Percentiles rank a stretch among this genome's conserved stretches.
Evolutionary conservation across 2,888 invertebrate species (phyloP).

Genomic region (Nemotelus nigrinus): DNA sequence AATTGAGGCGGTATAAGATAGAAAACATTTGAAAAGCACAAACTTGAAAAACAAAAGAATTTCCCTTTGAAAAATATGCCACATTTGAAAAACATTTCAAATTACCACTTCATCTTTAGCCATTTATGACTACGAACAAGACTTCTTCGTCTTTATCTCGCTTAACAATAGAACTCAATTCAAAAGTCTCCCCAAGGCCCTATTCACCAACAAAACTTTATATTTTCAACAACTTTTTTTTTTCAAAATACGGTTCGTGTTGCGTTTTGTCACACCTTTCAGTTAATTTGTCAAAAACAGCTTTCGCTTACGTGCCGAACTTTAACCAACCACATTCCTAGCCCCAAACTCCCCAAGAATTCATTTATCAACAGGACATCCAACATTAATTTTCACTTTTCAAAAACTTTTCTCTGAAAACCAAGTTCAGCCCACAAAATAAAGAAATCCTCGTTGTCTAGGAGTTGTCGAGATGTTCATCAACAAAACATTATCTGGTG

Average conservation of each 20-base stretch:
- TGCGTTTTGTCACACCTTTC: conserved; percentile 38
- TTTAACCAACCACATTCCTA: conserved; percentile 14
- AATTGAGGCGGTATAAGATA: no score
- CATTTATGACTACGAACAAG: not conserved
- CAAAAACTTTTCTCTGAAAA: conserved; percentile 35
- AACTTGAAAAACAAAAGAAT: no score
- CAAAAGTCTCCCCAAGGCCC: conserved; percentile 15
- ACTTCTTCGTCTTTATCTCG: not conserved
- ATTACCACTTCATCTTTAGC: not conserved
- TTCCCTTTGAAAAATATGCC: no score
- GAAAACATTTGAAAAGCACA: no score
- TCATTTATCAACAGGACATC: conserved; percentile 42
- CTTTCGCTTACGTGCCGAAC: not conserved
- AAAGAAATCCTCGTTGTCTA: conserved; percentile 48
- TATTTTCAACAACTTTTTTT: conserved; percentile 16
- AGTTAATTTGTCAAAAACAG: conserved; percentile 42
- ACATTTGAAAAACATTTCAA: no score
- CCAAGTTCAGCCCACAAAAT: conserved; percentile 42
- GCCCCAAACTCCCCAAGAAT: conserved; percentile 22
- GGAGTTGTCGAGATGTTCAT: conserved; percentile 46
- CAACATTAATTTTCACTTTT: conserved; percentile 42
- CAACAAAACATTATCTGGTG: conserved; percentile 49
- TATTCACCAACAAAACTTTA: conserved; percentile 11
- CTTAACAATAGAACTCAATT: conserved; percentile 15
- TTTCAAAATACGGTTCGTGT: conserved; percentile 25